Evolutionary conservation across 2,113 vertebrate genomes (phyloP).

Genomic region (Oncorhynchus gorbuscha): DNA sequence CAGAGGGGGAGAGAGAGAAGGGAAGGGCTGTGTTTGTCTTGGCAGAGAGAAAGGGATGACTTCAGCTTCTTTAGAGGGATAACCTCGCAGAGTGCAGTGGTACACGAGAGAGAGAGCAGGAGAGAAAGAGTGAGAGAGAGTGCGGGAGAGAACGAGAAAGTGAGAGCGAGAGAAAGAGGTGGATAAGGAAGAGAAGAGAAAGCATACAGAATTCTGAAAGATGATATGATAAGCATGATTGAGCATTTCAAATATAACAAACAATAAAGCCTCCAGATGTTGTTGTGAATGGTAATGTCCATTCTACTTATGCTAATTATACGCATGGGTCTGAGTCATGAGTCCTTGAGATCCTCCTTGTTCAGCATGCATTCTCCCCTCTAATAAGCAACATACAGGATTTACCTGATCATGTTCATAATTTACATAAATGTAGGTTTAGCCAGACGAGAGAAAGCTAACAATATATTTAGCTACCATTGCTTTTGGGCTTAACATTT

Average conservation of each 20-base stretch:
- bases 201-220: too few species aligned
- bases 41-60: conserved; percentile 55
- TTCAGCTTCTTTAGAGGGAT: conserved; percentile 56
- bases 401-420: conserved; percentile 43
- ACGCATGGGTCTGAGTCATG: too few species aligned
- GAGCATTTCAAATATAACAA: too few species aligned
- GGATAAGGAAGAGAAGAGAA: background rate
- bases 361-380: background rate
- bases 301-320: too few species aligned
- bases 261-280: too few species aligned
- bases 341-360: background rate
- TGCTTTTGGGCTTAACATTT: background rate
- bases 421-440: conserved; percentile 36
- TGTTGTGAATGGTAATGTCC: too few species aligned
- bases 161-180: background rate
- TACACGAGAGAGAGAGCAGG: conserved; percentile 17
- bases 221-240: too few species aligned
- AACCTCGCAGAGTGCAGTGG: conserved; percentile 38
- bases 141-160: background rate
- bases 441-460: background rate
- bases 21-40: conserved; percentile 59
- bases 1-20: conserved; percentile 23
- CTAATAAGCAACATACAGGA: conserved; percentile 28
- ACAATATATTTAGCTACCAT: background rate
- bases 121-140: too few species aligned